These are phyloP conservation scores for Caligus rogercresseyi DNA, from an alignment of 1,140 invertebrate species.

Conservation along the genomic window DNA sequence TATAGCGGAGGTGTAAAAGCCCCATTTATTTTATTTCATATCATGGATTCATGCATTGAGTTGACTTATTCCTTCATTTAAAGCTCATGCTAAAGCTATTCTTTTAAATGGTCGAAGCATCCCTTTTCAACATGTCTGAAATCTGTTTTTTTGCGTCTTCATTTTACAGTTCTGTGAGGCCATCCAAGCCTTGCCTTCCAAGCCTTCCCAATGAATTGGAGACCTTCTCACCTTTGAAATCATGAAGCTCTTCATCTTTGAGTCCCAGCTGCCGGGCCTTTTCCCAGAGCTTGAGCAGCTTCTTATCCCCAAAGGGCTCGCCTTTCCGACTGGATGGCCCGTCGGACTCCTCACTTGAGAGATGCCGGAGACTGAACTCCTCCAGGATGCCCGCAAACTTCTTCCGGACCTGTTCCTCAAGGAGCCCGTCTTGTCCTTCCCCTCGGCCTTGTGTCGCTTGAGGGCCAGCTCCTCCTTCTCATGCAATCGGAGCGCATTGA, in stretches of 20 bases:
- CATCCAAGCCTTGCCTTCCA: no score
- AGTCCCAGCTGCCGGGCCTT: conserved; percentile 68
- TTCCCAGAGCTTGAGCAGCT: conserved; percentile 73
- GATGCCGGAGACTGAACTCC: conserved; percentile 34
- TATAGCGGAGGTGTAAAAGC: no score
- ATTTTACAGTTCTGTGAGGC: no score
- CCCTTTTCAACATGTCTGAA: no score
- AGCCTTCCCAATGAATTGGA: no score
- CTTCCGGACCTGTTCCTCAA: conserved; percentile 57
- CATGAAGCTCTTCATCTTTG: conserved; percentile 25
- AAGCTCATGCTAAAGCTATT: no score
- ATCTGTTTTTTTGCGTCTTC: no score
- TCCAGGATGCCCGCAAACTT: conserved; percentile 39
- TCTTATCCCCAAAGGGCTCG: conserved; percentile 62
- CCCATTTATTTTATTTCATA: no score
- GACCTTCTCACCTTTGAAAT: neutral
- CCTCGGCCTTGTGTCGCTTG: conserved; percentile 61
- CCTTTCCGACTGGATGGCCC: conserved; percentile 29
- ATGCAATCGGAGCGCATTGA: conserved; percentile 70
- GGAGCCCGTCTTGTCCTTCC: conserved; percentile 63
- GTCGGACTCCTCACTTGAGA: conserved; percentile 41
- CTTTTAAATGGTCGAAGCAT: no score
- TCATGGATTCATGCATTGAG: no score
- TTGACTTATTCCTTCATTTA: no score
- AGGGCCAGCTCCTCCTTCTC: conserved; percentile 72